Base-by-base conservation (phyloP, 1,140 invertebrate genomes). In the Hyposmocoma kahamanoa region DNA sequence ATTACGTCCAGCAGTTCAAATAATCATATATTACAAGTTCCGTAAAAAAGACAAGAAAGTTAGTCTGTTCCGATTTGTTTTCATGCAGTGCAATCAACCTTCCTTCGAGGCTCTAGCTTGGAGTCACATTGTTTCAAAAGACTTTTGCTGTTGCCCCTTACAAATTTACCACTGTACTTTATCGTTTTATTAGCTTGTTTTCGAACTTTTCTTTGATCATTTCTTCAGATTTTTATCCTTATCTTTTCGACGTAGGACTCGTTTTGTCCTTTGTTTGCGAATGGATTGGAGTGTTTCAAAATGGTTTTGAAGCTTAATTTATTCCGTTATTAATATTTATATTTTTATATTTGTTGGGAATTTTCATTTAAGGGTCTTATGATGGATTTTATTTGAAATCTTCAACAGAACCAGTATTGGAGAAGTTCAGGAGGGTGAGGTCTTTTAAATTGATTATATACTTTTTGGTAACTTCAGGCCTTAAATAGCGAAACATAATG, bases 131-230 rank as follows among this genome's bases (percentile, higher is more conserved):
- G 65, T 72, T 78, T 61, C 62, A 49, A 56, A 67, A 64, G 56
- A 62, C 60, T 56, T 68, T 67, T 65, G 51, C 54, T 51, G n/a
- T 51, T 62, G 59, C 61, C 58, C 53, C 53, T 71, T 65, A 64
- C 59, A 60, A 72, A 72, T 68, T 66, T 69, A 67, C 59, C 56
- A 57, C 57, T 60, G 60, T 68, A 66, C 49, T 70, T 69, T 76
- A 75, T 79, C 62, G 62, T 73, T 82, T 72, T 76, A 72, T 72
- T 71, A 66, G 59, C 65, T 67, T 79, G 77, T 66, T 77, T 78
- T 72, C 53, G 36, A 67, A 73, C 50, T 74, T 21, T 80, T 67
- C 50, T 52, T 67, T 65, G 47, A 57, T 57, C 41, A 53, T 68
- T 72, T 62, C 65, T 62, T 63, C 61, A 59, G 43, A 67, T 62